Evolutionary conservation across 92 coral and sea anemone species (phyloP).

Genomic region (Montipora capitata): DNA sequence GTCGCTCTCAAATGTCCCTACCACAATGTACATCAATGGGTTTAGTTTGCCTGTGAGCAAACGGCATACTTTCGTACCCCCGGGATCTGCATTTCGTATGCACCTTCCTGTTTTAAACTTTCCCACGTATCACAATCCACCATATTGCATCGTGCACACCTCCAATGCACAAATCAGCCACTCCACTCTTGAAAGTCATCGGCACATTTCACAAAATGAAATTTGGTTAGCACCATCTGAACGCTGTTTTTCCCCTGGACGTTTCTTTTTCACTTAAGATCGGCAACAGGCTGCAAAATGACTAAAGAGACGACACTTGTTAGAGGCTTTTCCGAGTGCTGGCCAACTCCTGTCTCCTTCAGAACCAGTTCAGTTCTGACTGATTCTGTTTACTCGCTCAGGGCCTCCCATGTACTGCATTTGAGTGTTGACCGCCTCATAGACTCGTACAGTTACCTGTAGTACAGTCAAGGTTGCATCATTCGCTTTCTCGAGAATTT

Average conservation of each 20-base stretch:
- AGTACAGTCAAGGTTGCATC: slow-evolving; percentile 41
- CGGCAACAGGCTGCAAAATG: background rate
- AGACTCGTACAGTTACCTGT: slow-evolving; percentile 57
- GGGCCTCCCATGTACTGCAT: slow-evolving; percentile 41
- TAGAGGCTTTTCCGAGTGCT: slow-evolving; percentile 3
- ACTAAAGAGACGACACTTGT: background rate
- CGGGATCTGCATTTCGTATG: no score
- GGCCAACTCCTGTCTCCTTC: no score
- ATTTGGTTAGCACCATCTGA: no score
- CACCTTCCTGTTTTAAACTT: no score
- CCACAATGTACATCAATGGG: slow-evolving; percentile 11
- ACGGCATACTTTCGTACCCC: no score
- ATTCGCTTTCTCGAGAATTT: slow-evolving; percentile 43
- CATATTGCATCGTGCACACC: no score
- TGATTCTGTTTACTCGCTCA: background rate
- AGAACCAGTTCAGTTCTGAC: no score
- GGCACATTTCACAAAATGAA: slow-evolving; percentile 9
- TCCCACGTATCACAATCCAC: no score
- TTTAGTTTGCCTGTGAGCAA: no score
- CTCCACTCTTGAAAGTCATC: background rate
- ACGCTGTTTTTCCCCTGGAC: background rate
- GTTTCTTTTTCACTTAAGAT: background rate
- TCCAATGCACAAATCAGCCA: slow-evolving; percentile 44
- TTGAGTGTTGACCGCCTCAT: slow-evolving; percentile 47
- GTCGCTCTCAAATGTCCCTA: no score